Conservation (phyloP, 2,113 vertebrate genomes). For the Oryzias curvinotus region DNA sequence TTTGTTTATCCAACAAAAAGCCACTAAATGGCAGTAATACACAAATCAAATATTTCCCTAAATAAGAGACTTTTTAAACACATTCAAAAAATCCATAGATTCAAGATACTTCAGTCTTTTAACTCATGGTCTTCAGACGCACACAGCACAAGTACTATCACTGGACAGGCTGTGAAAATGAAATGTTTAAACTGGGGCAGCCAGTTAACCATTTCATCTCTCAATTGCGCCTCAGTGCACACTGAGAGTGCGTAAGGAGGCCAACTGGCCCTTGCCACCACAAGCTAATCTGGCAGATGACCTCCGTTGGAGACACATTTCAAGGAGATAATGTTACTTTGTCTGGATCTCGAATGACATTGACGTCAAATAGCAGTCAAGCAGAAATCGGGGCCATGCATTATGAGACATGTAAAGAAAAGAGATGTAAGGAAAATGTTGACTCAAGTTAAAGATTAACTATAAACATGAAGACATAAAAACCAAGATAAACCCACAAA, state of each 20-base stretch:
- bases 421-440: conserved; percentile 21
- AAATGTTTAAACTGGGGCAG: conserved; percentile 60
- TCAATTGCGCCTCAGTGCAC: conserved; percentile 19
- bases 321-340: neutral
- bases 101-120: conserved; percentile 53
- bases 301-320: conserved; percentile 5
- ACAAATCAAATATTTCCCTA: too few relatives aligned
- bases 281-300: conserved; percentile 10
- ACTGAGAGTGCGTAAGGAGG: neutral
- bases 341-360: conserved; percentile 6
- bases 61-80: too few relatives aligned
- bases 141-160: conserved; percentile 47
- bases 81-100: conserved; percentile 51
- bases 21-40: too few relatives aligned
- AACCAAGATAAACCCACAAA: conserved; percentile 2
- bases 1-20: too few relatives aligned
- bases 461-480: conserved; percentile 5
- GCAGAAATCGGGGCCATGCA: neutral
- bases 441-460: conserved; percentile 41
- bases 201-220: conserved; percentile 37
- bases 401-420: conserved; percentile 1
- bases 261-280: conserved; percentile 3
- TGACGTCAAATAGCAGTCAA: neutral
- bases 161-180: conserved; percentile 40
- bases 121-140: conserved; percentile 58